Conservation (phyloP, 2,113 vertebrate genomes). For the Mesoclemmys tuberculata region DNA sequence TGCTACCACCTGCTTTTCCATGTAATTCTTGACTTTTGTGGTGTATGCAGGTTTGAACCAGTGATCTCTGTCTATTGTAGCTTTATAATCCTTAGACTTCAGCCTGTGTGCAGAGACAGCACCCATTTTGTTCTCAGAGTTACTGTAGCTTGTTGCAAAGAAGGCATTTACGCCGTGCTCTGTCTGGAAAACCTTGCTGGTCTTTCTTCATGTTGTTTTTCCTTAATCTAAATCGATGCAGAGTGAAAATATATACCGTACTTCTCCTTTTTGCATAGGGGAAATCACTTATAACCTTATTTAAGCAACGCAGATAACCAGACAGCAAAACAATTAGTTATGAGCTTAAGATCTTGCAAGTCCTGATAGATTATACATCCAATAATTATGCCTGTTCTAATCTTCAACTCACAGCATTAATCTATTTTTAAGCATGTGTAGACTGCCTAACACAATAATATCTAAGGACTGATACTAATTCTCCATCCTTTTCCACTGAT, state of each 20-base stretch:
- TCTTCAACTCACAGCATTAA: not conserved
- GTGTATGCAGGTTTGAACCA: not conserved
- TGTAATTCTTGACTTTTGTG: not conserved
- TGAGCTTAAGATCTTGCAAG: not conserved
- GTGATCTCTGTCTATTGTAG: not conserved
- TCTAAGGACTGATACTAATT: not conserved
- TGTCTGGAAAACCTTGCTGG: not conserved
- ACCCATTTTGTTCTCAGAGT: not conserved
- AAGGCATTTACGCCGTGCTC: not conserved
- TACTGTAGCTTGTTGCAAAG: not conserved
- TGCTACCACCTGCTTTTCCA: not conserved
- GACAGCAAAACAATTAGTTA: conserved; percentile 28
- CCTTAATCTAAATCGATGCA: not conserved
- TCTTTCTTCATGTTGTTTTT: not conserved
- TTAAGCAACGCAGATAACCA: not conserved
- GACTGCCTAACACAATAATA: not conserved
- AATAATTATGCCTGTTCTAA: conserved; percentile 32
- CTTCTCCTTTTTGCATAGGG: not conserved
- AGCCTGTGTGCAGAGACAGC: not conserved
- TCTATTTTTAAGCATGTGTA: not conserved
- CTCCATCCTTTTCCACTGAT: not conserved
- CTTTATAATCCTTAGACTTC: not conserved
- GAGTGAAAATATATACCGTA: not conserved
- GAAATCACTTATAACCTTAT: conserved; percentile 10
- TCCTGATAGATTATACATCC: not conserved